Evolutionary conservation across 2,113 vertebrate genomes (phyloP).

Genomic region (Diadophis punctatus): DNA sequence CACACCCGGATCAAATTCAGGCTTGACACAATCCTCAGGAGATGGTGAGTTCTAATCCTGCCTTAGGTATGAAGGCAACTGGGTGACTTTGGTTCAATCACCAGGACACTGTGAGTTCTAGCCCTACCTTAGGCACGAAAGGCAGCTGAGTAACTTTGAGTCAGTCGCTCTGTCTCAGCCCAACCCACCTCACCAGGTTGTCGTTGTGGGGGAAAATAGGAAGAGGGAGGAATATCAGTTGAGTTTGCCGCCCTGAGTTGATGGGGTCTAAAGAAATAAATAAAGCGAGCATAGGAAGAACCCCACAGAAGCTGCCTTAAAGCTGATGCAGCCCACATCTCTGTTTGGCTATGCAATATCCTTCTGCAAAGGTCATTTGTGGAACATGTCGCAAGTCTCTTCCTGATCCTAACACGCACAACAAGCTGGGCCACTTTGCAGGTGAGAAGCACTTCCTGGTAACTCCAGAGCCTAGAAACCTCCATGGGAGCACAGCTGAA

Average conservation of each 20-base stretch:
- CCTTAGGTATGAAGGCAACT: too few relatives aligned
- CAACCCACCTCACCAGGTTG: not conserved
- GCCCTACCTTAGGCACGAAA: not conserved
- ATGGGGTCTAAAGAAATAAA: not conserved
- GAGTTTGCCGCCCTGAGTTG: too few relatives aligned
- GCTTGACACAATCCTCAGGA: too few relatives aligned
- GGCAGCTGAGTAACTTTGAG: not conserved
- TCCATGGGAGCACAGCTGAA: not conserved
- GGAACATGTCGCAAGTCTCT: not conserved
- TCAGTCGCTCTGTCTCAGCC: not conserved
- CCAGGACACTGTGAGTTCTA: too few relatives aligned
- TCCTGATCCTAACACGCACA: not conserved
- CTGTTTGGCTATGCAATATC: not conserved
- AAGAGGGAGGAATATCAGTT: not conserved
- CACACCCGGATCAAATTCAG: too few relatives aligned
- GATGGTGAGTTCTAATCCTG: too few relatives aligned
- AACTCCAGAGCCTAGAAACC: not conserved
- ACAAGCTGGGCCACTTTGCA: not conserved
- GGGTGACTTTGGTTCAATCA: too few relatives aligned
- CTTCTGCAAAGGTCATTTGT: not conserved
- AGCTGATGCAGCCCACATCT: not conserved
- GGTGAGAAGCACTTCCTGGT: not conserved
- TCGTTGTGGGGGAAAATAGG: not conserved
- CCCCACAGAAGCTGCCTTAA: not conserved
- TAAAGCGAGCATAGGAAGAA: not conserved